phyloP scores from a whole-genome alignment of 2,797 vertebrate genomes.

The Crenuchus spilurus region DNA sequence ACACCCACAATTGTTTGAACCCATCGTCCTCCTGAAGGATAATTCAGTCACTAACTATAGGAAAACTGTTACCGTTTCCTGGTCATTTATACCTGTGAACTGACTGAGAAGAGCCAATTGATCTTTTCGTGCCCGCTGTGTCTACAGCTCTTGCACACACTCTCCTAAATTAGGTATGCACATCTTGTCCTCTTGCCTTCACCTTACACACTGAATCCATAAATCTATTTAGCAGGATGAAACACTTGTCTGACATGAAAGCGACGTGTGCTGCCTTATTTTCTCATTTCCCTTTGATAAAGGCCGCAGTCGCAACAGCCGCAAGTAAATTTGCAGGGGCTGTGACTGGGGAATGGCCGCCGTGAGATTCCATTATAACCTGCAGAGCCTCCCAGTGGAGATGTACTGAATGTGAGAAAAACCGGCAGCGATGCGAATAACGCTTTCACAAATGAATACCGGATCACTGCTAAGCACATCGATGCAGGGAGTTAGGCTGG shows the following conservation, averaged over 20 bases:
- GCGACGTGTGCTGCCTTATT: slow-evolving; percentile 34
- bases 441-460: slow-evolving; percentile 41
- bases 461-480: slow-evolving; percentile 39
- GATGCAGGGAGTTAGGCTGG: slow-evolving; percentile 32
- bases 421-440: slow-evolving; percentile 28
- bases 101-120: slow-evolving; percentile 11
- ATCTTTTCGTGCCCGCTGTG: slow-evolving; percentile 22
- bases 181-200: slow-evolving; percentile 25
- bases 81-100: slow-evolving; percentile 7
- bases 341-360: slow-evolving; percentile 5
- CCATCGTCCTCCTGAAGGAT: not conserved
- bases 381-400: slow-evolving; percentile 15
- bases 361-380: slow-evolving; percentile 37
- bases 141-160: slow-evolving; percentile 8
- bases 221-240: slow-evolving; percentile 40
- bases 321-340: slow-evolving; percentile 35
- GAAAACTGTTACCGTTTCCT: slow-evolving; percentile 7
- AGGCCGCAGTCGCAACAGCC: slow-evolving; percentile 23
- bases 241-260: slow-evolving; percentile 49
- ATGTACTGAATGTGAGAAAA: slow-evolving; percentile 12
- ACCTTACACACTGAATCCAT: slow-evolving; percentile 30
- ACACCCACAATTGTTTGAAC: not conserved
- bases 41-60: not conserved
- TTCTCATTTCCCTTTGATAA: slow-evolving; percentile 50
- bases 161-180: slow-evolving; percentile 18